Percentiles rank a stretch among this genome's conserved stretches.
These are phyloP conservation scores for Rhagophthalmus giganteus DNA, from an alignment of 2,888 invertebrate genomes.

Conservation along the genomic window DNA sequence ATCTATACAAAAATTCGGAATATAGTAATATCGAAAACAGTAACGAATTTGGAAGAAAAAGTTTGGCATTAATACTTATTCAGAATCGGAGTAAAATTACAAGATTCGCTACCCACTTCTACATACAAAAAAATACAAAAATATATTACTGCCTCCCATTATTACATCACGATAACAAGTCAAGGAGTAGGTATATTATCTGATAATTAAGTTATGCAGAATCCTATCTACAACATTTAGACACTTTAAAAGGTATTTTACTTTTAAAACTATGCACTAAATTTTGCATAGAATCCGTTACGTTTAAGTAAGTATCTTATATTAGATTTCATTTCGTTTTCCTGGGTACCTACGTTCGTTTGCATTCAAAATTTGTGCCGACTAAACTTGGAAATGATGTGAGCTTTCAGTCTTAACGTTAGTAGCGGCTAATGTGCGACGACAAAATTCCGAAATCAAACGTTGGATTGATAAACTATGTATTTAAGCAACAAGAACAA, in stretches of 20 bases:
- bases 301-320: too few species aligned
- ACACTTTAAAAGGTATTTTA: slow-evolving; percentile 29
- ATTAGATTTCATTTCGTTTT: too few species aligned
- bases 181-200: slow-evolving; percentile 24
- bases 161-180: slow-evolving; percentile 29
- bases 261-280: slow-evolving; percentile 14
- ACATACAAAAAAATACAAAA: slow-evolving; percentile 53
- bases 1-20: slow-evolving; percentile 3
- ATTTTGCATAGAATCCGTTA: slow-evolving; percentile 8
- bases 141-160: slow-evolving; percentile 48
- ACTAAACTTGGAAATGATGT: too few species aligned
- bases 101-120: slow-evolving; percentile 39
- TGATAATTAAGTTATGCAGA: slow-evolving; percentile 25
- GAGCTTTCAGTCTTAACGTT: too few species aligned
- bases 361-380: too few species aligned
- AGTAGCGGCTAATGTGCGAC: too few species aligned
- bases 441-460: too few species aligned
- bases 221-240: slow-evolving; percentile 24
- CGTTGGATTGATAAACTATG: too few species aligned
- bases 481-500: too few species aligned
- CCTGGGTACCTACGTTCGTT: too few species aligned
- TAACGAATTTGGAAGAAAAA: slow-evolving; percentile 26
- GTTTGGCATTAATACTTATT: slow-evolving; percentile 23
- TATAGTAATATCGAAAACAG: slow-evolving; percentile 7
- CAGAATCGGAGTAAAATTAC: slow-evolving; percentile 33